Conservation (phyloP, 2,888 invertebrate genomes). For the Tigriopus californicus region DNA sequence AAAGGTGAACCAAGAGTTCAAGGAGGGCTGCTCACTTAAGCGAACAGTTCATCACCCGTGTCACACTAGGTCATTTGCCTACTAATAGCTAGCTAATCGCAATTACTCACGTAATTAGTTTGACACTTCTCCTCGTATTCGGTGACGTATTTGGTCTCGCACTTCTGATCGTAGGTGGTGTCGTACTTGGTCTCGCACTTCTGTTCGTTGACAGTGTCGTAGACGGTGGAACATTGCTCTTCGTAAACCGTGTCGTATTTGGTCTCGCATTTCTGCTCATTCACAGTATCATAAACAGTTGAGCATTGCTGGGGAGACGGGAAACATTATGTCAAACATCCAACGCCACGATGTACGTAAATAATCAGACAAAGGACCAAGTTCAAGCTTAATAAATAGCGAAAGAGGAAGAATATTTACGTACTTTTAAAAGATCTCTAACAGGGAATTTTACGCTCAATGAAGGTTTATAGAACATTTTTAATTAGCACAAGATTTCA, state of each 20-base stretch:
- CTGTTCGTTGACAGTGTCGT: constrained; percentile 14
- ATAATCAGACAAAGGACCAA: too few species aligned
- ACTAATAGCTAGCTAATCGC: not conserved
- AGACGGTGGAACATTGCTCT: constrained; percentile 10
- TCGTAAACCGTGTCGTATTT: constrained; percentile 13
- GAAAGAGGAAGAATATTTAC: too few species aligned
- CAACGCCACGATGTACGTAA: too few species aligned
- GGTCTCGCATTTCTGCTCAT: constrained; percentile 7
- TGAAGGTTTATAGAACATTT: too few species aligned
- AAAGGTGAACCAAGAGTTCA: not conserved
- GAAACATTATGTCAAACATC: too few species aligned
- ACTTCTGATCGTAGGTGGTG: constrained; percentile 13
- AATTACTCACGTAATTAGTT: constrained; percentile 5
- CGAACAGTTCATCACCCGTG: not conserved
- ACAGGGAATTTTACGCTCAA: too few species aligned
- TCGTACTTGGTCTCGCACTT: constrained; percentile 16
- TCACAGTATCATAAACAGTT: constrained; percentile 10
- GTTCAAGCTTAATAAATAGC: too few species aligned
- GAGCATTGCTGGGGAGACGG: not conserved
- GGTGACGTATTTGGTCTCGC: constrained; percentile 12
- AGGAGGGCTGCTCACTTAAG: not conserved
- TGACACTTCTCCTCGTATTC: constrained; percentile 11
- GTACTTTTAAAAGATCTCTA: too few species aligned
- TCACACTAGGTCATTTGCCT: not conserved
- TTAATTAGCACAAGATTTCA: too few species aligned